Conservation (phyloP, 2,888 invertebrate genomes). For the Tetanocera ferruginea region DNA sequence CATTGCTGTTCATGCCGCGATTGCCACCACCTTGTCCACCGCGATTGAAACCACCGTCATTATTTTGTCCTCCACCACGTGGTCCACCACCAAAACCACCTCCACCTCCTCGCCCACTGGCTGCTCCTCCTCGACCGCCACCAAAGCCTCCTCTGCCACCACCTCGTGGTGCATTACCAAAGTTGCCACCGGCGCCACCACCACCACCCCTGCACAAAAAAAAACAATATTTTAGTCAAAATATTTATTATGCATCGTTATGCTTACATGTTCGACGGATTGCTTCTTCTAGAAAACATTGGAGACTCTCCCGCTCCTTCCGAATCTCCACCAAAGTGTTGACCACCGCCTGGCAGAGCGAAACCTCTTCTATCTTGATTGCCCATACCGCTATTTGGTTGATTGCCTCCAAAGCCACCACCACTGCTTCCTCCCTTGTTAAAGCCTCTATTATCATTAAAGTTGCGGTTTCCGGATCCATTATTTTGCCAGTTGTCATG, state of each 20-base stretch:
- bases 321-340: constrained; percentile 52
- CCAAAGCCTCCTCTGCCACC: constrained; percentile 65
- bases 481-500: constrained; percentile 40
- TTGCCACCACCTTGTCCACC: constrained; percentile 51
- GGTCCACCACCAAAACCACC: constrained; percentile 39
- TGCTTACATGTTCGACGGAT: constrained; percentile 29
- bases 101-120: constrained; percentile 51
- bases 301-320: constrained; percentile 48
- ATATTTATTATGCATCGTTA: background rate
- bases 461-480: constrained; percentile 26
- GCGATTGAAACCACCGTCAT: constrained; percentile 70
- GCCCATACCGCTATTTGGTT: constrained; percentile 47
- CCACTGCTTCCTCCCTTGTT: constrained; percentile 48
- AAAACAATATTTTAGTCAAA: background rate
- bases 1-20: constrained; percentile 45
- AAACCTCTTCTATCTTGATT: constrained; percentile 68
- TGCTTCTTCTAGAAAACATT: constrained; percentile 50
- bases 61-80: constrained; percentile 61
- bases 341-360: constrained; percentile 60
- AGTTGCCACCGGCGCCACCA: constrained; percentile 28
- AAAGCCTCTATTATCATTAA: constrained; percentile 41
- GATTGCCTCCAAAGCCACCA: constrained; percentile 61
- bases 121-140: constrained; percentile 45
- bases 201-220: constrained; percentile 26
- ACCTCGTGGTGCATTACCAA: constrained; percentile 27